phyloP scores from a whole-genome alignment of 2,113 vertebrate species.

The Xerus inauris region DNA sequence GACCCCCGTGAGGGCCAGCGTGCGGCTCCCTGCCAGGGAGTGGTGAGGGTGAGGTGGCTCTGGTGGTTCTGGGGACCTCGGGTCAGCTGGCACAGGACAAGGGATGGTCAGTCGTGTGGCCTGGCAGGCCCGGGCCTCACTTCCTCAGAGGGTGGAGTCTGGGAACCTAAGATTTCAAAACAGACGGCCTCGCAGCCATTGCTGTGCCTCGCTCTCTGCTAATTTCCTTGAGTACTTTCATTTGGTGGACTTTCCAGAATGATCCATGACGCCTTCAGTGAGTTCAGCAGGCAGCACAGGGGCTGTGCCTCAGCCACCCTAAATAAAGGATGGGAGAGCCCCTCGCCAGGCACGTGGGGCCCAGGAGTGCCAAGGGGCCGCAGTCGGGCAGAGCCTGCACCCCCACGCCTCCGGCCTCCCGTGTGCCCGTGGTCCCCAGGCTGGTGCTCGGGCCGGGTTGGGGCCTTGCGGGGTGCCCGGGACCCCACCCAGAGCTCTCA shows the following conservation, averaged over 20 bases:
- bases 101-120: not conserved
- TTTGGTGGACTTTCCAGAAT: not conserved
- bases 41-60: not conserved
- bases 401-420: too few species aligned
- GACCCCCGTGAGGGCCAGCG: too few species aligned
- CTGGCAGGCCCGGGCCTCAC: not conserved
- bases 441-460: accelerated
- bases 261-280: accelerated
- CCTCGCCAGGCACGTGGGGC: accelerated
- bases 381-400: not conserved
- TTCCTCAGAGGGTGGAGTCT: accelerated
- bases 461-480: accelerated
- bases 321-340: accelerated
- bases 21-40: too few species aligned
- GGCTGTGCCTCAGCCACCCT: not conserved
- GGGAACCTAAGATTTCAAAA: not conserved
- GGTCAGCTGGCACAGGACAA: not conserved
- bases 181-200: accelerated
- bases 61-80: too few species aligned
- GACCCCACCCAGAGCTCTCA: not conserved
- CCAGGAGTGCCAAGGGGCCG: accelerated
- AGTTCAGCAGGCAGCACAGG: accelerated
- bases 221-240: accelerated
- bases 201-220: accelerated
- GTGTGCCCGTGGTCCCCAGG: too few species aligned